Evolutionary conservation across 2,888 invertebrate species (phyloP).

Genomic region (Torymus auratus): DNA sequence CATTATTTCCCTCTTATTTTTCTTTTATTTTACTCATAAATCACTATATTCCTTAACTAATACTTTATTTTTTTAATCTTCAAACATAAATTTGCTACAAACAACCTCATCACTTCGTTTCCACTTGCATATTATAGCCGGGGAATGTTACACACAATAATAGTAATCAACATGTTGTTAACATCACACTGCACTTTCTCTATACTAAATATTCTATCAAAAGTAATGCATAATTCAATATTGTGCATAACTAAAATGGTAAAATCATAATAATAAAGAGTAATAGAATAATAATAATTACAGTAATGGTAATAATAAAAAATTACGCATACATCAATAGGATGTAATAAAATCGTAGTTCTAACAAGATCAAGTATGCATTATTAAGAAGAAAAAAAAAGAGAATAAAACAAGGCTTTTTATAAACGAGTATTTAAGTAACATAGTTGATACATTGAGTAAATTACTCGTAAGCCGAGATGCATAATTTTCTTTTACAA

Average conservation of each 20-base stretch:
- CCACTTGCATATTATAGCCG: constrained; percentile 39
- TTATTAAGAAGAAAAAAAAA: constrained; percentile 32
- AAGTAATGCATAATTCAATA: constrained; percentile 47
- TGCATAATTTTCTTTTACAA: constrained; percentile 15
- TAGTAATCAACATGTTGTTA: constrained; percentile 53
- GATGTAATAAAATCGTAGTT: constrained; percentile 19
- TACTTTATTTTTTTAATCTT: constrained; percentile 60
- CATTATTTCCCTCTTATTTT: constrained; percentile 55
- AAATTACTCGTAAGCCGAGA: constrained; percentile 35
- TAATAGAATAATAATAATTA: constrained; percentile 34
- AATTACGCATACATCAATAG: constrained; percentile 37
- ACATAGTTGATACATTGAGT: constrained; percentile 53
- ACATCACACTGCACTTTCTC: constrained; percentile 41
- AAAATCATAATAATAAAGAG: constrained; percentile 33
- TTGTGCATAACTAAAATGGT: constrained; percentile 52
- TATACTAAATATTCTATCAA: constrained; percentile 40
- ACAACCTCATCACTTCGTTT: constrained; percentile 29
- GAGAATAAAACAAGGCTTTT: constrained; percentile 49
- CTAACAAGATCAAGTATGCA: constrained; percentile 14
- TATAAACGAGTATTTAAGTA: constrained; percentile 65
- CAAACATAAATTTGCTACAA: constrained; percentile 29
- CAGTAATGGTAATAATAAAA: constrained; percentile 37
- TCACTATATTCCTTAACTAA: constrained; percentile 60
- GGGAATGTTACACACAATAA: constrained; percentile 64
- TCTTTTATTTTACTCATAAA: constrained; percentile 28